phyloP scores from a whole-genome alignment of 2,888 invertebrate species.

The Desoria tigrina region DNA sequence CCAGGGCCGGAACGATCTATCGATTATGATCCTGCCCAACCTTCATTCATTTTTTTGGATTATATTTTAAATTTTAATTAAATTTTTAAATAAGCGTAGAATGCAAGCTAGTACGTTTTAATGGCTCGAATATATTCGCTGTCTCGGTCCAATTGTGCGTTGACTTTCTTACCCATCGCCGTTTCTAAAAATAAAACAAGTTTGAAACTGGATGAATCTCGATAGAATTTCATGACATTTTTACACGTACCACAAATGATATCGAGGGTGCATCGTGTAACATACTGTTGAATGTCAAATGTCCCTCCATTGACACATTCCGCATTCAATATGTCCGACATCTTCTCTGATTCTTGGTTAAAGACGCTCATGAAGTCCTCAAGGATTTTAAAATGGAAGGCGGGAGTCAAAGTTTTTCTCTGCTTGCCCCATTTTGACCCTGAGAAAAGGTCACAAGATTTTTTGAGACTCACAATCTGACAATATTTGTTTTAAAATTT shows the following conservation, averaged over 20 bases:
- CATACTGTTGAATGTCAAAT: constrained; percentile 56
- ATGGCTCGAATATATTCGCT: constrained; percentile 25
- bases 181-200: constrained; percentile 17
- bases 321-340: constrained; percentile 52
- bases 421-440: constrained; percentile 63
- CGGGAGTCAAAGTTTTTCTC: constrained; percentile 63
- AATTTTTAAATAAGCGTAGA: no score
- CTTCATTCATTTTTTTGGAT: no score
- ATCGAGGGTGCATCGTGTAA: constrained; percentile 60
- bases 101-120: no score
- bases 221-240: no score
- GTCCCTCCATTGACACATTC: constrained; percentile 1
- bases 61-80: no score
- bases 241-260: constrained; percentile 58
- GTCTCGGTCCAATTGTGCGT: constrained; percentile 26
- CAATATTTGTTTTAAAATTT: no score
- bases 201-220: background rate
- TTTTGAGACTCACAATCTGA: no score
- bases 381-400: constrained; percentile 61
- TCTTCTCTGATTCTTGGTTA: constrained; percentile 57
- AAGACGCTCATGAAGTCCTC: constrained; percentile 60
- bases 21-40: constrained; percentile 62
- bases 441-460: no score
- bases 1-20: constrained; percentile 62
- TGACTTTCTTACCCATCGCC: constrained; percentile 25